Conservation (phyloP, 2,797 vertebrate species). For the Bucorvus abyssinicus region DNA sequence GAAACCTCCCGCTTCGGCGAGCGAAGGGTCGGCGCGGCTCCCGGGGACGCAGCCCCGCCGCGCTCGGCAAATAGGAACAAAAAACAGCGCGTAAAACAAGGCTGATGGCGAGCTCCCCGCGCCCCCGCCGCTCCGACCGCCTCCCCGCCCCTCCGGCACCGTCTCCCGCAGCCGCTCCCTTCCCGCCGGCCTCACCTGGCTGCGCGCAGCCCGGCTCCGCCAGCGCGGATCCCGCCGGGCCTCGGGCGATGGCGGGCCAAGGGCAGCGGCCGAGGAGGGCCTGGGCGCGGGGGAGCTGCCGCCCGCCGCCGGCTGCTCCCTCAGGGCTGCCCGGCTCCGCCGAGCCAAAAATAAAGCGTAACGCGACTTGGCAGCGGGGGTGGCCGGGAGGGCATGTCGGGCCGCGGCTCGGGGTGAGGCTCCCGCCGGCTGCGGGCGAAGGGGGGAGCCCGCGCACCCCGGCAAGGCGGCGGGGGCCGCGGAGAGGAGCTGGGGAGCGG, state of each 20-base stretch:
- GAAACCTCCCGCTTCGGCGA: not conserved
- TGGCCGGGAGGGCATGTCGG: not conserved
- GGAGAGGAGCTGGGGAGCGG: not conserved
- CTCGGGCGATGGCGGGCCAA: not conserved
- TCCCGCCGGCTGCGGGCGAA: not conserved
- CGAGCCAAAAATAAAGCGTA: not conserved
- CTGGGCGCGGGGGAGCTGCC: not conserved
- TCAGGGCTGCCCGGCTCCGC: not conserved
- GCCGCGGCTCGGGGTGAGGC: not conserved
- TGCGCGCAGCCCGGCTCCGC: not conserved
- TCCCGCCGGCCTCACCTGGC: not conserved
- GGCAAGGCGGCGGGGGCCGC: not conserved
- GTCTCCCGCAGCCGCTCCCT: not conserved
- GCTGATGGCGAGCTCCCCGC: no score
- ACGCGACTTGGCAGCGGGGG: not conserved
- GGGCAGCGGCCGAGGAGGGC: not conserved
- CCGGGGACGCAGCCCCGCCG: no score
- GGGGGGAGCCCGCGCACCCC: not conserved
- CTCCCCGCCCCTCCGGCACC: not conserved
- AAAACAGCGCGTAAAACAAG: not conserved
- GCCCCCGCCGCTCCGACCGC: not conserved
- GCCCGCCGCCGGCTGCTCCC: not conserved
- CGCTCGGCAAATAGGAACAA: no score
- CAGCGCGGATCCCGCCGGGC: not conserved
- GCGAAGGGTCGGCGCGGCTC: not conserved